Conservation (phyloP, 2,113 vertebrate species). For the Laterallus jamaicensis region DNA sequence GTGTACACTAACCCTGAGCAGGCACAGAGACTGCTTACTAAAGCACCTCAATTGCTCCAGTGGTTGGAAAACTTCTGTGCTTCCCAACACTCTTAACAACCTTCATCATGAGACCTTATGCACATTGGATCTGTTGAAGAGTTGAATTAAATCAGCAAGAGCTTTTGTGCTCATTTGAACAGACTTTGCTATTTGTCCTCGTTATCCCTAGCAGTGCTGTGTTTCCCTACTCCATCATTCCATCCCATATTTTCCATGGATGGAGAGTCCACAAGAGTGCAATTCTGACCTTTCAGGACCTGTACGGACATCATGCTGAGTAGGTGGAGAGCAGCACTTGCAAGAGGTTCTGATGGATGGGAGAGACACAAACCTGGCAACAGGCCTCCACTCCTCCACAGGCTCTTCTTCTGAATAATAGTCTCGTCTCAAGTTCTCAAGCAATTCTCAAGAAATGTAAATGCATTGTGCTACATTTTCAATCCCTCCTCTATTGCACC, state of each 20-base stretch:
- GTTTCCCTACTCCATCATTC: background rate
- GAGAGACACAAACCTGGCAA: background rate
- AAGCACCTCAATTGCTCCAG: background rate
- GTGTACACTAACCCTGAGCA: no score
- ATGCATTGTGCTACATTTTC: background rate
- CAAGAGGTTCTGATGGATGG: background rate
- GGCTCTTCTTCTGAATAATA: background rate
- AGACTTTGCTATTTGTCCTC: background rate
- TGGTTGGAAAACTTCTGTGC: background rate
- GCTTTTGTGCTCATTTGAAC: rapidly evolving
- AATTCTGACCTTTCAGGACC: background rate
- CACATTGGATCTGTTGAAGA: background rate
- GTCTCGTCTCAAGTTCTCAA: background rate
- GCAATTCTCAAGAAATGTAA: background rate
- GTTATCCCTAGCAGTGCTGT: background rate
- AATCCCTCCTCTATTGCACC: background rate
- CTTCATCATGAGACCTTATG: background rate
- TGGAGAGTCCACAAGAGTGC: background rate
- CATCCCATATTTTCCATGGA: background rate
- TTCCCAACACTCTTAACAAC: background rate
- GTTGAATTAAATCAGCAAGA: background rate
- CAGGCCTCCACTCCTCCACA: background rate
- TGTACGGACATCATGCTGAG: background rate
- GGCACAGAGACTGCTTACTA: background rate
- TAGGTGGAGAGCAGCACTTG: background rate